Percentiles rank a stretch among this genome's conserved stretches.
phyloP scores from a whole-genome alignment of 2,113 vertebrate genomes.

The Poecile atricapillus region DNA sequence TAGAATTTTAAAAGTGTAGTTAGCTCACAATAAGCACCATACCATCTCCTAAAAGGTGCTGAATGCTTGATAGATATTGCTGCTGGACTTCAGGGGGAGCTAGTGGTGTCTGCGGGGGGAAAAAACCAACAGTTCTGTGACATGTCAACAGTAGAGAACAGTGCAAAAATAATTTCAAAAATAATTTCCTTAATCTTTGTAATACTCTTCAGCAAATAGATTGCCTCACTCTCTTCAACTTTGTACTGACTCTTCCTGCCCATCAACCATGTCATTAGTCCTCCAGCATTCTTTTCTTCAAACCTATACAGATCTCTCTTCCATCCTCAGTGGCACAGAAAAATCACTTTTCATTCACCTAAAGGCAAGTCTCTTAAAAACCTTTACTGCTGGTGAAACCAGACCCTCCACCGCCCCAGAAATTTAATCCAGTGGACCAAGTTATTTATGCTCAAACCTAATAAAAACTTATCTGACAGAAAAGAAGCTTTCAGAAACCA shows the following conservation, averaged over 20 bases:
- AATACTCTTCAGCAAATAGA: neutral
- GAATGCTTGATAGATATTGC: slow-evolving; percentile 96
- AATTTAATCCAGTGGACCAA: neutral
- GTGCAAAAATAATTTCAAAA: neutral
- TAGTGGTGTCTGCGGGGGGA: slow-evolving; percentile 75
- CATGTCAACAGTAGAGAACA: neutral
- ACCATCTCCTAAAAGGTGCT: slow-evolving; percentile 96
- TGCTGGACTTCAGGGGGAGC: slow-evolving; percentile 96
- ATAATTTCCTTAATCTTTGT: neutral
- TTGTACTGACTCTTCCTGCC: neutral
- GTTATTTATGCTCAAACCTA: neutral
- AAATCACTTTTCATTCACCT: neutral
- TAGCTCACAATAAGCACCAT: slow-evolving; percentile 21
- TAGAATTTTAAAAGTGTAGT: neutral
- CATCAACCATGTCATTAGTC: neutral
- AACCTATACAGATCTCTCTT: neutral
- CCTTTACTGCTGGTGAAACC: neutral
- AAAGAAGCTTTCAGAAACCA: neutral
- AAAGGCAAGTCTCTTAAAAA: neutral
- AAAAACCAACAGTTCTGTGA: neutral
- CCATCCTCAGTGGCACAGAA: neutral
- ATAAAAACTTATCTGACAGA: neutral
- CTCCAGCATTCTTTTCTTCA: neutral
- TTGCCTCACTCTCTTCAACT: neutral
- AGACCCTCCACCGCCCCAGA: neutral